Conservation (phyloP, 2,888 invertebrate species). For the Polyploca ridens region DNA sequence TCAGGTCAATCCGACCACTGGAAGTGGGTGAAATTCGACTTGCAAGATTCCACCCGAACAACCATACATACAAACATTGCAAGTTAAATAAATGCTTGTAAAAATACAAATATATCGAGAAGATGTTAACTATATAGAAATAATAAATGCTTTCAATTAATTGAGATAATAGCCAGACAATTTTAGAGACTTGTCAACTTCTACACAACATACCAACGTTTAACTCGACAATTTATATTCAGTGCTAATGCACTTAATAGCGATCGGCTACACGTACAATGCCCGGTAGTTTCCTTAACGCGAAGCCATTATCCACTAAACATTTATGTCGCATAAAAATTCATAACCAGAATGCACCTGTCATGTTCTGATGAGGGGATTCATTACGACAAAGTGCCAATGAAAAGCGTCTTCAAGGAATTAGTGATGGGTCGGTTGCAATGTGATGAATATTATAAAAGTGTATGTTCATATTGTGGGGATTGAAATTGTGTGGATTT, state of each 20-base stretch:
- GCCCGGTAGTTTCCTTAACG: constrained; percentile 13
- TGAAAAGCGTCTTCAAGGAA: constrained; percentile 27
- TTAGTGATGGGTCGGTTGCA: constrained; percentile 20
- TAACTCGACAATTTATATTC: constrained; percentile 9
- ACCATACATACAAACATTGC: no score
- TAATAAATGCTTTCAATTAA: background rate
- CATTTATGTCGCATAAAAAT: constrained; percentile 34
- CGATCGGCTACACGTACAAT: constrained; percentile 13
- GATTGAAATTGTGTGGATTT: background rate
- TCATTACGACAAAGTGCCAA: constrained; percentile 29
- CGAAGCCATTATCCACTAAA: constrained; percentile 26
- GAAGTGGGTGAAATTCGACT: no score
- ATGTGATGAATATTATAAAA: constrained; percentile 11
- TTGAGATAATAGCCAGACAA: background rate
- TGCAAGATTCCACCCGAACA: no score
- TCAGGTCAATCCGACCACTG: no score
- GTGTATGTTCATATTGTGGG: constrained; percentile 10
- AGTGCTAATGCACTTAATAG: constrained; percentile 16
- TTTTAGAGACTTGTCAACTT: background rate
- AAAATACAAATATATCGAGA: no score
- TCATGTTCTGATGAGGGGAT: constrained; percentile 23
- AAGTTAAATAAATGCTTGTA: no score
- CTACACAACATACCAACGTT: constrained; percentile 18
- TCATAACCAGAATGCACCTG: constrained; percentile 34
- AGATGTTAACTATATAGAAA: no score